phyloP scores from a whole-genome alignment of 2,113 vertebrate species.

The Pagrus major region DNA sequence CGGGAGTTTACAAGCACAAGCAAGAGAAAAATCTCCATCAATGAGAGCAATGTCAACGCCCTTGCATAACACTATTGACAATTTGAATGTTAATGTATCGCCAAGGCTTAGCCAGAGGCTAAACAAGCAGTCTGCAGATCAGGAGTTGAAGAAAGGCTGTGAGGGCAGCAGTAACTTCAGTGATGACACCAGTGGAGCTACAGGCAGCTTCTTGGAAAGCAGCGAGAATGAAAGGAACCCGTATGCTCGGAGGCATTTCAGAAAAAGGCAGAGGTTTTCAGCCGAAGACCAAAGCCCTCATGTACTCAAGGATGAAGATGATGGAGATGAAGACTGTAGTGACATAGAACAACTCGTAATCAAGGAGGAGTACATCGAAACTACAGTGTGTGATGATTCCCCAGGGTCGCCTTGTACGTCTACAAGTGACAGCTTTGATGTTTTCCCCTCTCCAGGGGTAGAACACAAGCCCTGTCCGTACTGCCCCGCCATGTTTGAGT shows the following conservation, averaged over 20 bases:
- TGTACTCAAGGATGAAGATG: conserved; percentile 37
- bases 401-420: conserved; percentile 26
- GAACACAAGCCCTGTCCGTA: conserved; percentile 93
- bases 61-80: conserved; percentile 89
- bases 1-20: conserved; percentile 84
- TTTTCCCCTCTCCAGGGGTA: conserved; percentile 63
- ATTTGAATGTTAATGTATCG: conserved; percentile 89
- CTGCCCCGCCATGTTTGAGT: conserved; percentile 94
- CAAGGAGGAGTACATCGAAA: conserved; percentile 77
- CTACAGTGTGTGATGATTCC: conserved; percentile 53
- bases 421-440: conserved; percentile 38
- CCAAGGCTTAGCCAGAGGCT: conserved; percentile 87
- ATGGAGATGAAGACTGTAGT: conserved; percentile 64
- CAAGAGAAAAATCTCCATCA: conserved; percentile 83
- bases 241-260: conserved; percentile 66
- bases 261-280: conserved; percentile 63
- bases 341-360: conserved; percentile 78
- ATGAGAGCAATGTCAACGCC: conserved; percentile 84
- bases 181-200: conserved; percentile 47
- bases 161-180: conserved; percentile 56
- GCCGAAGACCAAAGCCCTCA: conserved; percentile 57
- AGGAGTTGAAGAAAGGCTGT: conserved; percentile 75
- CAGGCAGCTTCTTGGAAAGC: conserved; percentile 70
- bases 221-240: conserved; percentile 64
- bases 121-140: conserved; percentile 49